phyloP scores from a whole-genome alignment of 2,113 vertebrate genomes.

The Sapayoa aenigma region DNA sequence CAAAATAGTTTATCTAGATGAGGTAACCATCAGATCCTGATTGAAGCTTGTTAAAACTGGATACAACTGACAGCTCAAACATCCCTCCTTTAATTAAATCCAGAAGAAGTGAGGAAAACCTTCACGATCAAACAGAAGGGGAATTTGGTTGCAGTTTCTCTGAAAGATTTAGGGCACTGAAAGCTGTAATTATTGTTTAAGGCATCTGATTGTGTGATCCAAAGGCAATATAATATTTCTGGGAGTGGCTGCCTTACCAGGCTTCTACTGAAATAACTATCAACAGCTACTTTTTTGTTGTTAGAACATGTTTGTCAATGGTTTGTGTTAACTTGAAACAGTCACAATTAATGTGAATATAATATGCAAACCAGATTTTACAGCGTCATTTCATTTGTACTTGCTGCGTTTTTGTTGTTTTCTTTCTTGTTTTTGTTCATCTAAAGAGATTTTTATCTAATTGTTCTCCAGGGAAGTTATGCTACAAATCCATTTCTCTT shows the following conservation, averaged over 20 bases:
- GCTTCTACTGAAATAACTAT: background rate
- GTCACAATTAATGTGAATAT: background rate
- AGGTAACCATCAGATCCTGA: background rate
- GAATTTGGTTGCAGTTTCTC: background rate
- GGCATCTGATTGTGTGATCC: background rate
- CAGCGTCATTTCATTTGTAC: background rate
- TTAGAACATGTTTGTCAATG: background rate
- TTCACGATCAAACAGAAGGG: background rate
- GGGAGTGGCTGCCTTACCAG: background rate
- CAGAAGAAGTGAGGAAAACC: background rate
- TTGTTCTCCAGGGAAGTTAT: slow-evolving; percentile 57
- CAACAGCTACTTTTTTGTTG: background rate
- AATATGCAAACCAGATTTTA: background rate
- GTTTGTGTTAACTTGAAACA: background rate
- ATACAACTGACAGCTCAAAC: background rate
- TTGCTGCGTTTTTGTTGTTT: background rate
- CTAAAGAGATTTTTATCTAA: slow-evolving; percentile 55
- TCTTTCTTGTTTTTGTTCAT: slow-evolving; percentile 21
- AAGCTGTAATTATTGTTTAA: background rate
- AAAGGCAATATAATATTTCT: background rate
- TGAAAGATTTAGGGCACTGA: slow-evolving; percentile 28
- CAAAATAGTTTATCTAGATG: background rate
- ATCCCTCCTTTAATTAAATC: slow-evolving; percentile 10
- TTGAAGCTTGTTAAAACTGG: background rate
- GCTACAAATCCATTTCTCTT: slow-evolving; percentile 29